Evolutionary conservation across 2,888 invertebrate genomes (phyloP).

Genomic region (Epinotia demarniana): DNA sequence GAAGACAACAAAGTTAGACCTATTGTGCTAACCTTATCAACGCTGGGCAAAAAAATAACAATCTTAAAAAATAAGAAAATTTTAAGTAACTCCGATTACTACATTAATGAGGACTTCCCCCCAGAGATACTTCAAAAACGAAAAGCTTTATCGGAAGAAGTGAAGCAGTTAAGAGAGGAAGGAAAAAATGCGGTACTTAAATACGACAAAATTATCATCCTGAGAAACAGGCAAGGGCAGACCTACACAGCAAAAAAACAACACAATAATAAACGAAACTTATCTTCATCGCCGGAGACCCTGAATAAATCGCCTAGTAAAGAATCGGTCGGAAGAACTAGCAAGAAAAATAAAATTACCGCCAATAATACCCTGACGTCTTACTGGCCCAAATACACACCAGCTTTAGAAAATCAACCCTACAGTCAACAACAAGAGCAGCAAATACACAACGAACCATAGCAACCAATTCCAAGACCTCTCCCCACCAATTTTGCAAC

Average conservation of each 20-base stretch:
- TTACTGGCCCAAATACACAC: no score
- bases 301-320: background rate
- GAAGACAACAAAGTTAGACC: background rate
- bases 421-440: no score
- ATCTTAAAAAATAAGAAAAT: background rate
- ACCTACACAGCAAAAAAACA: background rate
- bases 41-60: slow-evolving; percentile 1
- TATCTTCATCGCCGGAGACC: background rate
- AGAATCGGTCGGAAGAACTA: no score
- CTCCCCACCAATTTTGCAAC: no score
- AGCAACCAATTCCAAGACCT: no score
- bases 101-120: background rate
- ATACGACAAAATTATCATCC: background rate
- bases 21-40: background rate
- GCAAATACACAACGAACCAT: no score
- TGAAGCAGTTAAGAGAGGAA: background rate
- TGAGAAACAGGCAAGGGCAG: background rate
- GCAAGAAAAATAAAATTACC: no score
- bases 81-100: background rate
- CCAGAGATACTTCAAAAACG: background rate
- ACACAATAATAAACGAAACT: background rate
- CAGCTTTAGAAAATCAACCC: no score
- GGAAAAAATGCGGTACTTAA: background rate
- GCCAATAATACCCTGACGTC: no score
- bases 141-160: background rate